These are phyloP conservation scores for Metalampra italica DNA, from an alignment of 2,888 invertebrate genomes.

Conservation along the genomic window DNA sequence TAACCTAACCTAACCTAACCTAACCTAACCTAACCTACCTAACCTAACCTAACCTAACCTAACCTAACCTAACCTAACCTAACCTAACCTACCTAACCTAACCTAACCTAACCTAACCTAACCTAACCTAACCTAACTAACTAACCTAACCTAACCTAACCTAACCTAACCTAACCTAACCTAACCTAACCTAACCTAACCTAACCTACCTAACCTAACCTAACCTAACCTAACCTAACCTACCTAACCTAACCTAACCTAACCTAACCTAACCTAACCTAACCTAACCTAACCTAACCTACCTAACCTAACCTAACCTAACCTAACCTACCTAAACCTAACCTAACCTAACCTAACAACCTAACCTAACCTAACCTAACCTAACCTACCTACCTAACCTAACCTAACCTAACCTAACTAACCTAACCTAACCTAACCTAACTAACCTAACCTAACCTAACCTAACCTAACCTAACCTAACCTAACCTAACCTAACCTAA, in stretches of 20 bases:
- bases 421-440: slow-evolving; percentile 4
- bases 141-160: too few species aligned
- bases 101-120: too few species aligned
- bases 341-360: slow-evolving; percentile 8
- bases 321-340: slow-evolving; percentile 5
- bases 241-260: slow-evolving; percentile 2
- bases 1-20: too few species aligned
- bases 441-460: slow-evolving; percentile 2
- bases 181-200: too few species aligned
- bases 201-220: too few species aligned
- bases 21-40: too few species aligned
- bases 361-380: slow-evolving; percentile 7
- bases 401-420: too few species aligned
- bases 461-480: slow-evolving; percentile 10
- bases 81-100: too few species aligned
- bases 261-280: slow-evolving; percentile 3
- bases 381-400: slow-evolving; percentile 4
- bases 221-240: neutral
- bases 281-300: slow-evolving; percentile 5
- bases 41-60: too few species aligned
- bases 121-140: too few species aligned
- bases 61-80: too few species aligned
- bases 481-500: neutral
- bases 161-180: too few species aligned
- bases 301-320: slow-evolving; percentile 6